Base-by-base conservation (phyloP, 2,113 vertebrate species). In the Choloepus hoffmanni region DNA sequence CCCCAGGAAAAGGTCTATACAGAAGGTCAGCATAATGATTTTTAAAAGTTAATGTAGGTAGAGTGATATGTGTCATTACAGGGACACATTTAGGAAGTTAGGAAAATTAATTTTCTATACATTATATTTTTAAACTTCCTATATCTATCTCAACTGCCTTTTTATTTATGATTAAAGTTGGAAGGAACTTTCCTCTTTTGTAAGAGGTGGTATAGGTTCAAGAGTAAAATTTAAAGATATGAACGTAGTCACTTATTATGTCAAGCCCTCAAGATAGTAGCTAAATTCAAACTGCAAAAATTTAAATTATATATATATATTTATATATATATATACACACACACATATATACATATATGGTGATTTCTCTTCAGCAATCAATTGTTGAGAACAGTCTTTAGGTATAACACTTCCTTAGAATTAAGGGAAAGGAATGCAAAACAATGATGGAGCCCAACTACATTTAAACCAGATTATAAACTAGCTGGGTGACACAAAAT, bases 1-100 rank as follows among this genome's bases (percentile, higher is more conserved):
- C 40, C 95, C 95, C 95, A 97, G 85, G 96, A 96, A 97, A 72
- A 53, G 73, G 77, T 58, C 85, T 70, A 78, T 65, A 84, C 26
- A 93, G 74, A 45, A 78, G 53, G 19, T 89, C 96, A 60, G 76
- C 96, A 82, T 94, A 94, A 93, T 19, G 68, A 96, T 60, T 92
- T 92, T 87, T 96, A 97, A 72, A 92, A 79, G 94, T 95, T 92
- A 96, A 26, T 67, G 4, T 50, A 76, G 70, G 48, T 50, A 36
- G 45, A 33, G 58, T 86, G 33, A 74, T 87, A 67, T 48, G 26
- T 72, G 53, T 87, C 10, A 79, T 60, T 50, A 78, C 15, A 43
- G 14, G 45, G 67, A 63, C 58, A 60, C 0, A 68, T 73, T 93
- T 90, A 81, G 95, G 50, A 95, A 0, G 0, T 81, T 97, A 95